Base-by-base conservation (phyloP, 2,888 invertebrate species). In the Cerceris ruficornis region DNA sequence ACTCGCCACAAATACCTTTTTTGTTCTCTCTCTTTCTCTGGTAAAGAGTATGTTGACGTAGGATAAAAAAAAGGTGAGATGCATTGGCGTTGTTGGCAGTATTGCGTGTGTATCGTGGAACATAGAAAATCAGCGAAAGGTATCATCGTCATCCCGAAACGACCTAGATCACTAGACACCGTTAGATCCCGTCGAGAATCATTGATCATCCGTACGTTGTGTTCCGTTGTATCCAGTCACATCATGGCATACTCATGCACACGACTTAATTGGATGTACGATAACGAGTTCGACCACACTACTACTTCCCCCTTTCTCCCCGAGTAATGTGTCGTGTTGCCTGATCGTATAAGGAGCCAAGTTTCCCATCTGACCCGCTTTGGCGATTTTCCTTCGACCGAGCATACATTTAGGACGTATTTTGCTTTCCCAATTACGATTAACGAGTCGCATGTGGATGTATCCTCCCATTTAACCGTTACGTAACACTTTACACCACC, bases 111-210 rank as follows among this genome's bases (percentile, higher is more conserved):
- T 13, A 28, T 46, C 43, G 55, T 50, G n/a, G 57, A 50, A 57
- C 49, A 61, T 46, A 66, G 58, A 67, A 41, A 57, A 77, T 13
- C 52, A 67, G 59, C 42, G 62, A 64, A 65, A 72, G 15, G 50
- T 14, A 46, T 13, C 7, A 15, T 46, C 7, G 74, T 81, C 74
- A 60, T 83, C 71, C 84, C 69, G 69, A 39, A 59, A 42, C 70
- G 69, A 77, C 75, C 83, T 70, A 77, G 78, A 81, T 83, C 75
- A 57, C 54, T 62, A 58, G 67, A 68, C 62, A 80, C 81, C 84
- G 81, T 82, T 82, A 83, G 81, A 71, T 68, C 61, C 62, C 11
- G 17, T 54, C 61, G 61, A 52, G 58, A 60, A 41, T 41, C 50
- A 50, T 50, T 42, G 72, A 68, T 73, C 50, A n/a, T 50, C 13